Percentiles rank a stretch among this genome's conserved stretches.
These are phyloP conservation scores for Hydrotaea diabolus DNA, from an alignment of 2,888 invertebrate genomes.

Conservation along the genomic window DNA sequence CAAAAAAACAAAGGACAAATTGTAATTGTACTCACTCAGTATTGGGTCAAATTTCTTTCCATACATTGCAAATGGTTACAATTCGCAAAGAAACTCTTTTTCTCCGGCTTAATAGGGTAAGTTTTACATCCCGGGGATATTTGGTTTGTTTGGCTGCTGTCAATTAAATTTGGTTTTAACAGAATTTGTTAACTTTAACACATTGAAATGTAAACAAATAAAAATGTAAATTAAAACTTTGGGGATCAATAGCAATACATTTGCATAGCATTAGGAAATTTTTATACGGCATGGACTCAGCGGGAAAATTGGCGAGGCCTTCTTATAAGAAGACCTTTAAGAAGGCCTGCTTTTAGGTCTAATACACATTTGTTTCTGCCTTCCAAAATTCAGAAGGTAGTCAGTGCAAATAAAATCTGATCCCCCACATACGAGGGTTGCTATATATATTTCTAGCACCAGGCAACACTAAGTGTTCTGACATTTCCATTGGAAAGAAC, in stretches of 20 bases:
- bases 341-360: too few species aligned
- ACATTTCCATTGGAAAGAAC: too few species aligned
- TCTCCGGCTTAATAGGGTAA: background rate
- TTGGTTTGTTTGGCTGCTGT: background rate
- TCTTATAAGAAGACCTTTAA: too few species aligned
- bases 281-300: background rate
- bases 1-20: background rate
- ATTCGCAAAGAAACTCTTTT: background rate
- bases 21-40: background rate
- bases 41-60: too few species aligned
- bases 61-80: too few species aligned
- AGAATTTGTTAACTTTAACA: constrained; percentile 3
- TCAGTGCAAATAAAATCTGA: too few species aligned
- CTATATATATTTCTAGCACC: too few species aligned
- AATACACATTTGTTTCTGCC: too few species aligned
- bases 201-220: constrained; percentile 6
- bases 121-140: background rate
- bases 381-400: too few species aligned
- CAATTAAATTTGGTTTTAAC: background rate
- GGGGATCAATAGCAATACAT: constrained; percentile 65
- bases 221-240: constrained; percentile 53
- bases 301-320: too few species aligned
- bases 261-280: constrained; percentile 53
- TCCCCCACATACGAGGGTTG: too few species aligned
- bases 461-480: too few species aligned